Percentiles rank a stretch among this genome's conserved stretches.
These are phyloP conservation scores for Pogonus chalceus DNA, from an alignment of 1,140 invertebrate genomes.

Conservation along the genomic window DNA sequence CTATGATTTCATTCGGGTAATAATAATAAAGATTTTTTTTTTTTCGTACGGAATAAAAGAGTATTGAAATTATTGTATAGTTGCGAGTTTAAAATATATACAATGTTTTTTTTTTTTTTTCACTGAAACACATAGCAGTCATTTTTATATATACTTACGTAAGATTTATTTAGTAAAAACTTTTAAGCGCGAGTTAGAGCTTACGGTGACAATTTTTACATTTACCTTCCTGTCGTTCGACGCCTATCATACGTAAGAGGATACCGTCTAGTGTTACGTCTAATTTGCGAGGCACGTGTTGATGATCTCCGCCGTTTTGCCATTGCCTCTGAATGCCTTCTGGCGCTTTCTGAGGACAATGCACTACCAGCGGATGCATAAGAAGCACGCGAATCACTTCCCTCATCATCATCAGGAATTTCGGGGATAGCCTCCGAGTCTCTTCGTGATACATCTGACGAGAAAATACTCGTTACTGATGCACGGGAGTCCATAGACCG, in stretches of 20 bases:
- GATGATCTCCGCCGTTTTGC: constrained; percentile 25
- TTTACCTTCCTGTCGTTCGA: constrained; percentile 37
- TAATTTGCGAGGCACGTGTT: constrained; percentile 27
- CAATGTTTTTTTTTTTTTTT: too few species aligned
- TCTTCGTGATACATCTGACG: constrained; percentile 32
- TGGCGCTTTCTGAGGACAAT: constrained; percentile 29
- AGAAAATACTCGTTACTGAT: constrained; percentile 30
- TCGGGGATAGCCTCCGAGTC: constrained; percentile 34
- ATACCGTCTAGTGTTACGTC: constrained; percentile 30
- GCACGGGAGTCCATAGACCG: constrained; percentile 33
- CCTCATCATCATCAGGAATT: constrained; percentile 28
- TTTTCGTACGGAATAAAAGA: too few species aligned
- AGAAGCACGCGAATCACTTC: constrained; percentile 27
- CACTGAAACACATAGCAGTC: too few species aligned
- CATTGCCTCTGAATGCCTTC: constrained; percentile 31
- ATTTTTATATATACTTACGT: too few species aligned
- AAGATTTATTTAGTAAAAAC: too few species aligned
- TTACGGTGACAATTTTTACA: not conserved
- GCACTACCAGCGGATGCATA: constrained; percentile 24
- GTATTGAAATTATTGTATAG: too few species aligned
- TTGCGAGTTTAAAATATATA: too few species aligned
- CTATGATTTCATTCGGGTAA: too few species aligned
- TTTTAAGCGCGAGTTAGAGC: too few species aligned
- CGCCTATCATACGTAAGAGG: constrained; percentile 34
- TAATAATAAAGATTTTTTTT: too few species aligned